A percentile compares a stretch with the other conserved stretches of the same genome.
These are phyloP conservation scores for Protonibea diacanthus DNA, from an alignment of 2,797 vertebrate genomes.

Conservation along the genomic window DNA sequence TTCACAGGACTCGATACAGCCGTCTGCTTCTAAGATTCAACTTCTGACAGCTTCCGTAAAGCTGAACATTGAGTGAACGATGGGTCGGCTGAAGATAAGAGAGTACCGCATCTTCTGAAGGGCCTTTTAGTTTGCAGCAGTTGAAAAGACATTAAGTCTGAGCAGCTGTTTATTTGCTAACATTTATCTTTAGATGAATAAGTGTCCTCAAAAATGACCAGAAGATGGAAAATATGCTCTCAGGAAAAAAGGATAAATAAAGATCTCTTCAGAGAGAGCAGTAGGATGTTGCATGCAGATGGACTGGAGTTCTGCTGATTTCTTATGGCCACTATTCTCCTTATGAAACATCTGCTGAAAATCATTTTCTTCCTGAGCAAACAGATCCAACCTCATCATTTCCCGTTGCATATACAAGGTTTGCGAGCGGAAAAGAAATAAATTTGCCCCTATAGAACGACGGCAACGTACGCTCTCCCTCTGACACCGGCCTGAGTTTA, in stretches of 20 bases:
- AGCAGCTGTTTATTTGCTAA: not conserved
- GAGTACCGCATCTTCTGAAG: not conserved
- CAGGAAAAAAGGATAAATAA: constrained; percentile 14
- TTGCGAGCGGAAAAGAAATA: constrained; percentile 34
- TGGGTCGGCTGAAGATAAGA: not conserved
- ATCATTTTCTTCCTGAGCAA: constrained; percentile 7
- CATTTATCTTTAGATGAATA: not conserved
- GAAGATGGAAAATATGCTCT: not conserved
- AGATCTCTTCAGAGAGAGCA: constrained; percentile 2
- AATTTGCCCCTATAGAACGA: constrained; percentile 22
- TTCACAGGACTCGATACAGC: not conserved
- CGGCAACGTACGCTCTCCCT: constrained; percentile 26
- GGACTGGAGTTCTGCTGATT: constrained; percentile 24
- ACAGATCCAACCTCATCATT: constrained; percentile 13
- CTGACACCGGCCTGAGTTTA: constrained; percentile 48
- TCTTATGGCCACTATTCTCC: constrained; percentile 22
- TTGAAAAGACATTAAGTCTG: not conserved
- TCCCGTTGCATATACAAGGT: constrained; percentile 5
- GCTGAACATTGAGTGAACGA: not conserved
- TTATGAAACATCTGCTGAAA: constrained; percentile 43
- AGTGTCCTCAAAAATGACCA: not conserved
- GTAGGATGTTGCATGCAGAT: constrained; percentile 21
- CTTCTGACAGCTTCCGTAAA: not conserved
- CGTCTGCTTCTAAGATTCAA: no score
- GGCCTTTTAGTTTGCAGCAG: not conserved